These are phyloP conservation scores for Lipotes vexillifer DNA, from an alignment of 2,113 vertebrate genomes.

Conservation along the genomic window DNA sequence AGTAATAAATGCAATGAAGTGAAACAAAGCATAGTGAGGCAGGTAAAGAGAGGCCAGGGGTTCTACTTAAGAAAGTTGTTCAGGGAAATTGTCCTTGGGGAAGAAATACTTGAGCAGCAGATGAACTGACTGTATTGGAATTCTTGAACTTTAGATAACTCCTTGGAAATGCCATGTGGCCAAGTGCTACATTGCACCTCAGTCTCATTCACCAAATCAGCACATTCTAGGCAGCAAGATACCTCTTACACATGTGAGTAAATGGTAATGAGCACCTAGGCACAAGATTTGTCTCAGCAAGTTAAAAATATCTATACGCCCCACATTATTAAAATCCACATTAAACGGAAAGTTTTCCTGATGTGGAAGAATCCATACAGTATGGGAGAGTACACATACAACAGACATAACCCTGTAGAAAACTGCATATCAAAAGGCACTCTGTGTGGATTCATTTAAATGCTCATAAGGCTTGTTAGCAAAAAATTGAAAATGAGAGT, in stretches of 20 bases:
- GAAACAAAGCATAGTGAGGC: not conserved
- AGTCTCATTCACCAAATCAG: not conserved
- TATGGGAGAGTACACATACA: not conserved
- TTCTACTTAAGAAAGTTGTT: not conserved
- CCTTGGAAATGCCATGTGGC: not conserved
- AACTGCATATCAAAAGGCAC: not conserved
- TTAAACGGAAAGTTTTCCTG: not conserved
- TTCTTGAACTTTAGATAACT: not conserved
- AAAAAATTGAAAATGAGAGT: constrained; percentile 6
- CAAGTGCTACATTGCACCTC: fast-evolving
- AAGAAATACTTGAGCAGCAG: not conserved
- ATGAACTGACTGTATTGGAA: not conserved
- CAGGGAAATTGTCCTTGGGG: not conserved
- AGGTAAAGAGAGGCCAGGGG: not conserved
- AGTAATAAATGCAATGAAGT: not conserved
- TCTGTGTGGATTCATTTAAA: not conserved
- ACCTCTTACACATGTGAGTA: not conserved
- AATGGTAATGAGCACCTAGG: not conserved
- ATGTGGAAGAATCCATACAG: no score
- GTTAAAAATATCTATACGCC: not conserved
- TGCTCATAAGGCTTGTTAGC: not conserved
- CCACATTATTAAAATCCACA: not conserved
- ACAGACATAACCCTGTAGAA: not conserved
- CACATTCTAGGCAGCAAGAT: not conserved
- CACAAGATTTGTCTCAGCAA: not conserved